A percentile compares a stretch with the other conserved stretches of the same genome.
Evolutionary conservation across 2,797 vertebrate species (phyloP).

Genomic region (Cynodonichthys magdalenae): DNA sequence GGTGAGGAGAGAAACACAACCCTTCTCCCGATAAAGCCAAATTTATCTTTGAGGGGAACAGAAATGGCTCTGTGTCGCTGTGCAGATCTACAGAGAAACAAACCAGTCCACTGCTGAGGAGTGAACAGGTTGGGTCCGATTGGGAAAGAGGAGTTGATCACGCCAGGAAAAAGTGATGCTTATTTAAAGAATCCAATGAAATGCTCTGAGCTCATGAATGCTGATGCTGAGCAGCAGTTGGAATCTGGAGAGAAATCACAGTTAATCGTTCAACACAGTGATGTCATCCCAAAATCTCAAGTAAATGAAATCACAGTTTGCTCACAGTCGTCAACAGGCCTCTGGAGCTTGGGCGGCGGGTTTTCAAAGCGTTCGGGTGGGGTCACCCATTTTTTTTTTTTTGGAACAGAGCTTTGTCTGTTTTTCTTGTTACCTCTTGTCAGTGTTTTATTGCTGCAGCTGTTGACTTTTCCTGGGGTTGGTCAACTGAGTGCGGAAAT

Average conservation of each 20-base stretch:
- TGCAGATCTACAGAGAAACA: slow-evolving; percentile 55
- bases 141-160: no score
- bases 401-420: slow-evolving; percentile 16
- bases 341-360: slow-evolving; percentile 50
- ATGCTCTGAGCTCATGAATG: no score
- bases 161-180: no score
- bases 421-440: slow-evolving; percentile 35
- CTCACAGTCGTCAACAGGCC: slow-evolving; percentile 17
- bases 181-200: no score
- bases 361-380: slow-evolving; percentile 59
- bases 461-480: slow-evolving; percentile 35
- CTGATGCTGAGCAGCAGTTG: no score
- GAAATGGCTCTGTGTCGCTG: slow-evolving; percentile 73
- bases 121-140: not conserved
- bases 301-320: slow-evolving; percentile 28
- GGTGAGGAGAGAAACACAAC: slow-evolving; percentile 67
- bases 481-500: slow-evolving; percentile 30
- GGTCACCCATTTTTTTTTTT: slow-evolving; percentile 18
- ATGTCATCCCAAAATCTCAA: slow-evolving; percentile 29
- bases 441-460: slow-evolving; percentile 30
- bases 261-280: slow-evolving; percentile 9
- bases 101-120: slow-evolving; percentile 7
- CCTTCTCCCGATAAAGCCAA: slow-evolving; percentile 70
- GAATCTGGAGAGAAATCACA: no score
- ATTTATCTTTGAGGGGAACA: slow-evolving; percentile 79